Conservation (phyloP, 2,797 vertebrate species). For the Percopsis omiscomaycus region DNA sequence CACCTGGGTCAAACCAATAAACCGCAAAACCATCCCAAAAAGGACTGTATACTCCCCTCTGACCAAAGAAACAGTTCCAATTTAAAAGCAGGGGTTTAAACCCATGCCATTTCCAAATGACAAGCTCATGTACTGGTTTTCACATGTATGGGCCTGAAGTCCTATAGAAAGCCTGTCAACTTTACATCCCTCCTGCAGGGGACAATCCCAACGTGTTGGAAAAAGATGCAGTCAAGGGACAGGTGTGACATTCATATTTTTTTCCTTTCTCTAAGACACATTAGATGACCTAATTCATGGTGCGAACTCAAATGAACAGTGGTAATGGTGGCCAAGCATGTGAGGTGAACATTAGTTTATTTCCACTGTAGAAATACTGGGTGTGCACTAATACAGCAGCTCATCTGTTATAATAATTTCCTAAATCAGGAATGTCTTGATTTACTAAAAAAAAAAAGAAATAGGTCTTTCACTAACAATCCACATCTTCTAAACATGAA, state of each 20-base stretch:
- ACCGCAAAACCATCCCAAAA: conserved; percentile 54
- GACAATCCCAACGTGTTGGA: conserved; percentile 16
- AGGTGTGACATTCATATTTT: conserved; percentile 85
- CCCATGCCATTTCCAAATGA: conserved; percentile 42
- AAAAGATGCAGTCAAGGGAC: conserved; percentile 59
- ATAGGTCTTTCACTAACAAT: conserved; percentile 84
- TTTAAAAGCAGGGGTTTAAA: conserved; percentile 24
- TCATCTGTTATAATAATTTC: conserved; percentile 83
- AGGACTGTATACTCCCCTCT: conserved; percentile 62
- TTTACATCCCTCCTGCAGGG: conserved; percentile 38
- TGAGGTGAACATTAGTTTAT: conserved; percentile 80
- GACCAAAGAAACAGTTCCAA: conserved; percentile 41
- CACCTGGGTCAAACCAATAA: conserved; percentile 73
- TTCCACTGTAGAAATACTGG: conserved; percentile 84
- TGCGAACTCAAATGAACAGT: conserved; percentile 56
- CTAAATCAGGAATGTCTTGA: conserved; percentile 98
- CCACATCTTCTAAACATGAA: conserved; percentile 93
- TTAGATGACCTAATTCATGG: conserved; percentile 69
- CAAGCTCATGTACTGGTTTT: conserved; percentile 51
- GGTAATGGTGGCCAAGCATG: conserved; percentile 67
- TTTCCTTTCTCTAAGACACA: conserved; percentile 79
- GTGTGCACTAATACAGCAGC: conserved; percentile 93
- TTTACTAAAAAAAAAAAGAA: conserved; percentile 75
- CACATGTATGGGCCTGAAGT: conserved; percentile 59
- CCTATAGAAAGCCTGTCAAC: conserved; percentile 46